Evolutionary conservation across 2,797 vertebrate species (phyloP).

Genomic region (Lacerta agilis): DNA sequence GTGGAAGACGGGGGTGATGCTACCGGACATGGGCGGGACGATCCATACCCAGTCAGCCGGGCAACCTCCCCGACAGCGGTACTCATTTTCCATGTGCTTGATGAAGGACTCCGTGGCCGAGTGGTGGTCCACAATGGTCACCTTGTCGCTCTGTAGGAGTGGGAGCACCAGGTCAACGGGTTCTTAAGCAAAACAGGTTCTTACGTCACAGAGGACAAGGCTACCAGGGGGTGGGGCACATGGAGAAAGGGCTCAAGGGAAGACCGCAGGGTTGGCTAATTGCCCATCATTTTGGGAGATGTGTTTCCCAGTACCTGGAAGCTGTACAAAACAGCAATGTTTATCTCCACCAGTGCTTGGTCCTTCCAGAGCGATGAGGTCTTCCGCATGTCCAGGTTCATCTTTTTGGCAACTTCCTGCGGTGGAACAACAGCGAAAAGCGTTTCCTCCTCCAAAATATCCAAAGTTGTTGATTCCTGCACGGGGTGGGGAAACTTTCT

Average conservation of each 20-base stretch:
- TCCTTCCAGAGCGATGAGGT: conserved; percentile 98
- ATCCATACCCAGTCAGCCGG: conserved; percentile 99
- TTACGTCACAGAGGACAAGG: too few species aligned
- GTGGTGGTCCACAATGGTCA: conserved; percentile 98
- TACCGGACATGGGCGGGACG: conserved; percentile 98
- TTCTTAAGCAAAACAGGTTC: neutral
- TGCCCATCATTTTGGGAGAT: too few species aligned
- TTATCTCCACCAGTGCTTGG: conserved; percentile 96
- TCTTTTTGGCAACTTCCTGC: conserved; percentile 93
- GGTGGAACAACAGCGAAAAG: conserved; percentile 3
- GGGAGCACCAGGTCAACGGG: neutral
- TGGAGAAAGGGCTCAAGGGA: accelerated
- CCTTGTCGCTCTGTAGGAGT: conserved; percentile 87
- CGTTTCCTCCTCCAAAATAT: too few species aligned
- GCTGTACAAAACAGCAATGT: conserved; percentile 95
- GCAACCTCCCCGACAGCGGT: conserved; percentile 92
- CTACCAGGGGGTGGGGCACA: too few species aligned
- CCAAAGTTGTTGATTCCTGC: too few species aligned
- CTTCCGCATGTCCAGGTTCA: conserved; percentile 95
- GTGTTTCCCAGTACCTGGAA: conserved; percentile 85
- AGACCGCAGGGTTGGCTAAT: too few species aligned
- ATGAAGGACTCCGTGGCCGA: conserved; percentile 98
- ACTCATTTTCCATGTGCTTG: conserved; percentile 99
- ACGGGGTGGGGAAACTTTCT: too few species aligned
- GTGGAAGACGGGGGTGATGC: conserved; percentile 97